Evolutionary conservation across 1,140 invertebrate genomes (phyloP), one percentile per base, ranked within the genome.

Genomic region (Lasaia peninsularis): DNA sequence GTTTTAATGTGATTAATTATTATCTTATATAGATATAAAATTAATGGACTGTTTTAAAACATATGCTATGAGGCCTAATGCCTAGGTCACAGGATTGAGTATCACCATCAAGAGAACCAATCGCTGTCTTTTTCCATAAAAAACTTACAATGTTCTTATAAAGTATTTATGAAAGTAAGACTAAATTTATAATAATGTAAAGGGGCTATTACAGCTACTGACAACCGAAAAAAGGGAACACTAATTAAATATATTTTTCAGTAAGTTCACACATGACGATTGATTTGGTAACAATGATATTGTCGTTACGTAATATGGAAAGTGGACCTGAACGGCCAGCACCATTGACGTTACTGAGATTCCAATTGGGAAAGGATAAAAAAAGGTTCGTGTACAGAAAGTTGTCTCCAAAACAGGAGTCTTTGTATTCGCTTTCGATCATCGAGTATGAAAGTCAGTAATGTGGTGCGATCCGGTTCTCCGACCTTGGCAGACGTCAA

Each of bases 321-420:
- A 48, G 44, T 48, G 44, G 16, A 48, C 44, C 44, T 20, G 44
- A 21, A 48, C 20, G 44, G 20, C 20, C 11, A 48, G 44, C 21
- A 12, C 18, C 44, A 48, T 48, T 48, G 44, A 48, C 16, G 44
- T 48, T 21, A 16, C 44, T 7, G 44, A 48, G 44, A 48, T 48
- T 48, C 53, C 37, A 31, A 56, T 40, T 44, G 37, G 53, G 53
- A 56, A 56, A 48, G 53, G 53, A 56, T 56, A 56, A 56, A 56
- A 55, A 56, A 40, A 18, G 14, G 21, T 56, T 56, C 53, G 37
- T 31, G 53, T 24, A 24, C 53, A 56, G 53, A 56, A 56, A 56
- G 53, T 55, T 55, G 53, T 55, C 53, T 44, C 53, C 40, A 44
- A 44, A 48, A 48, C 40, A 48, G 40, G 16, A 55, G 40, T 44